Evolutionary conservation across 1,140 invertebrate genomes (phyloP).

Genomic region (Sycophila sp.): DNA sequence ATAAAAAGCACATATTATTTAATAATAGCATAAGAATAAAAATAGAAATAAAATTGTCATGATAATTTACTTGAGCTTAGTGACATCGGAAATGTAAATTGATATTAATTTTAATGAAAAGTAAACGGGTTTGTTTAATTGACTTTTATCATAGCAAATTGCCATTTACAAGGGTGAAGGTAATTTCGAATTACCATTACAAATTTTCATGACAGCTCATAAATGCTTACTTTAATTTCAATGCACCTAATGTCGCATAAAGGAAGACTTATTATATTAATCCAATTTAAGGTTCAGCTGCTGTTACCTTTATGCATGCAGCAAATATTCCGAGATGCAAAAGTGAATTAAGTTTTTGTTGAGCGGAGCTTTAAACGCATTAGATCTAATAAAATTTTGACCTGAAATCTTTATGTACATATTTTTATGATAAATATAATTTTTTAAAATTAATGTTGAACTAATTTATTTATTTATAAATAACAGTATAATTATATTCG

Average conservation of each 20-base stretch:
- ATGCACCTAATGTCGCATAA: slow-evolving; percentile 26
- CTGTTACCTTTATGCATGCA: slow-evolving; percentile 26
- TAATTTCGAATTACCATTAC: too few species aligned
- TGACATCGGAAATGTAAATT: too few species aligned
- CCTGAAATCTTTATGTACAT: background rate
- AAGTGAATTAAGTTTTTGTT: background rate
- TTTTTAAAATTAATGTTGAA: background rate
- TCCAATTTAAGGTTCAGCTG: slow-evolving; percentile 38
- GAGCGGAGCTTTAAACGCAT: background rate
- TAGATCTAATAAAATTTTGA: background rate
- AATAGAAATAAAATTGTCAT: too few species aligned
- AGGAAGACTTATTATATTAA: slow-evolving; percentile 39
- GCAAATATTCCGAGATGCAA: background rate
- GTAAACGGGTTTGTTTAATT: too few species aligned
- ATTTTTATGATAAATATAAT: background rate
- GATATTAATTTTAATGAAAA: too few species aligned
- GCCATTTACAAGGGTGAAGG: too few species aligned
- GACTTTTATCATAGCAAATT: too few species aligned
- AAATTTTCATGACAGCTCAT: background rate
- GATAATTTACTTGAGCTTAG: too few species aligned
- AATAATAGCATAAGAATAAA: too few species aligned
- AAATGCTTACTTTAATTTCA: background rate
- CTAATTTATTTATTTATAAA: too few species aligned
- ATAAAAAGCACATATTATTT: too few species aligned
- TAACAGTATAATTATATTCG: background rate